phyloP scores from a whole-genome alignment of 2,113 vertebrate genomes.

The Sylvia atricapilla region DNA sequence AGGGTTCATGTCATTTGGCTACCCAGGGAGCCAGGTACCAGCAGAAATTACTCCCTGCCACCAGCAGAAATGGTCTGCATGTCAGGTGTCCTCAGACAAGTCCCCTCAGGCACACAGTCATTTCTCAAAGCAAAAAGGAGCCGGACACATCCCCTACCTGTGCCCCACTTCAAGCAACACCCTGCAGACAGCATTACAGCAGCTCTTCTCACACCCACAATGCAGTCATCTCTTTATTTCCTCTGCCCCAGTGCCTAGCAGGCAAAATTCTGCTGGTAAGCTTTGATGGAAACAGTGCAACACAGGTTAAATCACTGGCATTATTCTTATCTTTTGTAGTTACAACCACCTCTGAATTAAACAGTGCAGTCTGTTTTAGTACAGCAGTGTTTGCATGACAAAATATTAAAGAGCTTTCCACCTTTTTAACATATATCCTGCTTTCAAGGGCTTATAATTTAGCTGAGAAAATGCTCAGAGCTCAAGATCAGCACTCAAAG shows the following conservation, averaged over 20 bases:
- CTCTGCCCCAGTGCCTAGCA: not conserved
- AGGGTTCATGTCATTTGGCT: not conserved
- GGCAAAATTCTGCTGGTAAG: not conserved
- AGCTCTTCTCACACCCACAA: not conserved
- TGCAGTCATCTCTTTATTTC: not conserved
- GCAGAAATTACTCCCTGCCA: not conserved
- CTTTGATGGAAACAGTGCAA: not conserved
- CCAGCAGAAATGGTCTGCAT: not conserved
- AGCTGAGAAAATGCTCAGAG: slow-evolving; percentile 14
- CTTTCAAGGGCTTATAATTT: slow-evolving; percentile 1
- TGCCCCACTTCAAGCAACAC: not conserved
- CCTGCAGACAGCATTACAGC: not conserved
- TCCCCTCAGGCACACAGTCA: not conserved
- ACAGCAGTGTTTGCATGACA: slow-evolving; percentile 5
- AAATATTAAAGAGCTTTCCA: slow-evolving; percentile 9
- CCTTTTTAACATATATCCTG: not conserved
- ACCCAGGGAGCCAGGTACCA: not conserved
- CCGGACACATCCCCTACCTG: not conserved
- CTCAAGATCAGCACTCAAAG: slow-evolving; percentile 30
- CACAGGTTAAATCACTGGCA: not conserved
- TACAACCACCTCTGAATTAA: not conserved
- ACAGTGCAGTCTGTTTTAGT: not conserved
- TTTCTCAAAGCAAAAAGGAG: not conserved
- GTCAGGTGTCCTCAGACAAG: not conserved
- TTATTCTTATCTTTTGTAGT: not conserved